Evolutionary conservation across 2,888 invertebrate genomes (phyloP).

Genomic region (Mesoligia furuncula): DNA sequence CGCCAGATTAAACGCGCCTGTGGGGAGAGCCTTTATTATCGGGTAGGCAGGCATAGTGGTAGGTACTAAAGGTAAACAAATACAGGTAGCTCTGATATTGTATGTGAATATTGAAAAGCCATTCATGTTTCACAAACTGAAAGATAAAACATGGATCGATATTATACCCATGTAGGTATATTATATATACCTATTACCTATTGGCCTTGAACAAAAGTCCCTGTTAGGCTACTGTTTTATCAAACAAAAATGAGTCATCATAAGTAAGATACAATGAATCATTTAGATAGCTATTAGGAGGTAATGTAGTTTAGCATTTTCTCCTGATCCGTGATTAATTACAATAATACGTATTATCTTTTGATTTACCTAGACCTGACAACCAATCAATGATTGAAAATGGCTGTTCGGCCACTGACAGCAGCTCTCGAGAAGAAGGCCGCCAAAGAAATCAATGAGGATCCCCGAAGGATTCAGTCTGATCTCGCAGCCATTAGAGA

Average conservation of each 20-base stretch:
- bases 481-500: constrained; percentile 83
- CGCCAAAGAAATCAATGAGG: constrained; percentile 86
- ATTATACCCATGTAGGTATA: background rate
- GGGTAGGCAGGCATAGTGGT: no score
- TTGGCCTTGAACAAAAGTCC: constrained; percentile 5
- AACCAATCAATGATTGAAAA: constrained; percentile 48
- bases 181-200: background rate
- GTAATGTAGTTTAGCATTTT: background rate
- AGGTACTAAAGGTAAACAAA: background rate
- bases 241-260: constrained; percentile 29
- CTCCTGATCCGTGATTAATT: background rate
- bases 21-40: background rate
- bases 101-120: background rate
- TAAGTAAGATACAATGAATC: constrained; percentile 14
- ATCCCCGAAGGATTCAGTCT: constrained; percentile 75
- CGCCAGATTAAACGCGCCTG: no score
- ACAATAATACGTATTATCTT: constrained; percentile 7
- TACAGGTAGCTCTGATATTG: constrained; percentile 2
- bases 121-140: background rate
- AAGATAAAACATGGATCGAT: constrained; percentile 37
- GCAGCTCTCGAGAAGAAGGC: constrained; percentile 83
- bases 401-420: constrained; percentile 80
- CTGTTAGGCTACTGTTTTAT: background rate
- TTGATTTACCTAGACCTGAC: constrained; percentile 13
- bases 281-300: constrained; percentile 4